phyloP scores from a whole-genome alignment of 1,140 invertebrate genomes.

The Sminthurides bifidus region DNA sequence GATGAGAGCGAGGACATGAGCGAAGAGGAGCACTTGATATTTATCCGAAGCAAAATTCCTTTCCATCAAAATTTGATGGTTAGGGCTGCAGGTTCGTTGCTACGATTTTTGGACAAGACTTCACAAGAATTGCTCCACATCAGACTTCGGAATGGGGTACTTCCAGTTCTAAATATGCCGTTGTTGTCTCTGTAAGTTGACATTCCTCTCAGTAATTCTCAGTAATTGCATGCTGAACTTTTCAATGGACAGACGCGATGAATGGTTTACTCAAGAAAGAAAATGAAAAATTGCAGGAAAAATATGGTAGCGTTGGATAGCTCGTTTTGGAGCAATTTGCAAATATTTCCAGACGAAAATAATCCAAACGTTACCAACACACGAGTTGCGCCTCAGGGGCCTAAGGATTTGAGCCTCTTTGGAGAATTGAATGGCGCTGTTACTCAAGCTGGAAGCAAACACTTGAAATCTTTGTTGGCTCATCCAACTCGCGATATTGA shows the following conservation, averaged over 20 bases:
- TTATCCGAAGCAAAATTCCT: conserved; percentile 55
- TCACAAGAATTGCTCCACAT: conserved; percentile 48
- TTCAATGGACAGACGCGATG: no score
- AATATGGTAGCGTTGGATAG: conserved; percentile 59
- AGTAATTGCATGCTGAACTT: no score
- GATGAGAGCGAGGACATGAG: conserved; percentile 45
- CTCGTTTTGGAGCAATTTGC: conserved; percentile 55
- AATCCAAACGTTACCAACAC: conserved; percentile 65
- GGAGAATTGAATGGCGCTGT: conserved; percentile 57
- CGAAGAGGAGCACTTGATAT: conserved; percentile 48
- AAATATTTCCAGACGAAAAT: conserved; percentile 58
- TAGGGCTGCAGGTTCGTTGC: conserved; percentile 56
- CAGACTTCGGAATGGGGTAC: conserved; percentile 39
- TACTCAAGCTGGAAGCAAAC: conserved; percentile 12
- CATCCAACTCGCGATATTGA: conserved; percentile 47
- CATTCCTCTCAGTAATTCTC: conserved; percentile 11
- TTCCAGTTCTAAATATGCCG: no score
- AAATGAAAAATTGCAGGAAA: conserved; percentile 46
- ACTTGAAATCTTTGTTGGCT: conserved; percentile 43
- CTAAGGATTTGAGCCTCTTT: conserved; percentile 57
- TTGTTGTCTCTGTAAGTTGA: no score
- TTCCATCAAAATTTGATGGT: conserved; percentile 53
- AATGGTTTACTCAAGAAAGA: no score
- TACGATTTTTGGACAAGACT: conserved; percentile 59
- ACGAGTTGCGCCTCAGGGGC: conserved; percentile 34